phyloP scores from a whole-genome alignment of 1,140 invertebrate genomes.

The Hormaphis cornu region DNA sequence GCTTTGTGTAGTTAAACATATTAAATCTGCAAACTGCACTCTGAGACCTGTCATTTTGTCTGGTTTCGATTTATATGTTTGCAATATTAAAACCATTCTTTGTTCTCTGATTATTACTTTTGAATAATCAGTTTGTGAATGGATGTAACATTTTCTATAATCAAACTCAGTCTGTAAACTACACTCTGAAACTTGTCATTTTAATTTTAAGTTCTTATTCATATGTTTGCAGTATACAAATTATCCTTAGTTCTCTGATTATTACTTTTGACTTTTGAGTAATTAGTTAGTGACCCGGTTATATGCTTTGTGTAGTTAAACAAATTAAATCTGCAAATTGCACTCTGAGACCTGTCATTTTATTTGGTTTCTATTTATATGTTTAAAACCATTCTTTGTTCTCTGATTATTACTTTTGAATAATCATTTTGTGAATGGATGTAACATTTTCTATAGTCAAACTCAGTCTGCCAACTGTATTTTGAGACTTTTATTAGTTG shows the following conservation, averaged over 20 bases:
- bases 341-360: conserved; percentile 16
- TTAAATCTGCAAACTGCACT: conserved; percentile 20
- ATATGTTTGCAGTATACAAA: neutral
- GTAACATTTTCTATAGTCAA: no score
- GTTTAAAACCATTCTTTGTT: neutral
- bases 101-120: conserved; percentile 18
- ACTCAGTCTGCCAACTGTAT: no score
- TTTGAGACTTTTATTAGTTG: conserved; percentile 14
- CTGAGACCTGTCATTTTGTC: conserved; percentile 22
- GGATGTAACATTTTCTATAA: neutral
- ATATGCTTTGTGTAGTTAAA: no score
- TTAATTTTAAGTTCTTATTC: conserved; percentile 19
- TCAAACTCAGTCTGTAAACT: neutral
- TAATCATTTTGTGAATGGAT: neutral
- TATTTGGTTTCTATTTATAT: conserved; percentile 28
- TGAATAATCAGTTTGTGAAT: neutral
- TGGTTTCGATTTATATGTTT: conserved; percentile 30
- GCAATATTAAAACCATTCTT: conserved; percentile 6
- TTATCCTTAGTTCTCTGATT: neutral
- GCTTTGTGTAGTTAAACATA: no score
- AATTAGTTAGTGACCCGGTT: no score
- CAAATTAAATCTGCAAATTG: neutral
- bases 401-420: neutral
- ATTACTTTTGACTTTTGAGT: neutral
- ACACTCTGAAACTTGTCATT: conserved; percentile 20